phyloP scores from a whole-genome alignment of 2,113 vertebrate genomes.

The Chlamydotis undulata region DNA sequence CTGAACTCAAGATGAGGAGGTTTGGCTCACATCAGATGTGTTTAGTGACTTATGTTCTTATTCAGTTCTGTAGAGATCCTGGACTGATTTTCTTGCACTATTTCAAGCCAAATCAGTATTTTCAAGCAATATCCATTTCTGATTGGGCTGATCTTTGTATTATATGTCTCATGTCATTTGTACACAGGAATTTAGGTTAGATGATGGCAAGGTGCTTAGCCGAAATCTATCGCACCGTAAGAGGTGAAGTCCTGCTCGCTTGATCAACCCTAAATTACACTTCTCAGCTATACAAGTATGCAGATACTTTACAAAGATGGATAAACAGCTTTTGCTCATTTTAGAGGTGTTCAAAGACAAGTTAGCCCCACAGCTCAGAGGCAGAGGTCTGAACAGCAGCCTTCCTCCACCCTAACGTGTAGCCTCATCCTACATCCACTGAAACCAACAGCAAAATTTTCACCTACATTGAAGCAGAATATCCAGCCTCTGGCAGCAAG shows the following conservation, averaged over 20 bases:
- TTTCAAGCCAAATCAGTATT: conserved; percentile 3
- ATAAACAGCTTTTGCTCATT: not conserved
- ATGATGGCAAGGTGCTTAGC: not conserved
- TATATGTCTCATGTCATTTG: not conserved
- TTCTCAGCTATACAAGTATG: not conserved
- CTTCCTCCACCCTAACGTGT: accelerated
- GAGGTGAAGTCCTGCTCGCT: not conserved
- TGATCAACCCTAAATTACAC: not conserved
- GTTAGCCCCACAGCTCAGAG: not conserved
- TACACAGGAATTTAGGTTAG: not conserved
- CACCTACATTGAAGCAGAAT: not conserved
- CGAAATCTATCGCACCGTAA: not conserved
- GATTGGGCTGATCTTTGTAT: not conserved
- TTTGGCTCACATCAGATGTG: not conserved
- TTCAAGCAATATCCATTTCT: not conserved
- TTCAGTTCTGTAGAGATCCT: not conserved
- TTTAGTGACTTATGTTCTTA: not conserved
- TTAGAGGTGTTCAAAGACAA: not conserved
- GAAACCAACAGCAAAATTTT: not conserved
- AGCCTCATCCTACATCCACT: not conserved
- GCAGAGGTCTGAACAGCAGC: not conserved
- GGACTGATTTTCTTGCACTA: not conserved
- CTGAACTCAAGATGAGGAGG: not conserved
- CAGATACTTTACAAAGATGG: not conserved
- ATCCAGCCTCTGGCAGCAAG: not conserved